Base-by-base conservation (phyloP, 2,797 vertebrate species). In the Meda fulgida region DNA sequence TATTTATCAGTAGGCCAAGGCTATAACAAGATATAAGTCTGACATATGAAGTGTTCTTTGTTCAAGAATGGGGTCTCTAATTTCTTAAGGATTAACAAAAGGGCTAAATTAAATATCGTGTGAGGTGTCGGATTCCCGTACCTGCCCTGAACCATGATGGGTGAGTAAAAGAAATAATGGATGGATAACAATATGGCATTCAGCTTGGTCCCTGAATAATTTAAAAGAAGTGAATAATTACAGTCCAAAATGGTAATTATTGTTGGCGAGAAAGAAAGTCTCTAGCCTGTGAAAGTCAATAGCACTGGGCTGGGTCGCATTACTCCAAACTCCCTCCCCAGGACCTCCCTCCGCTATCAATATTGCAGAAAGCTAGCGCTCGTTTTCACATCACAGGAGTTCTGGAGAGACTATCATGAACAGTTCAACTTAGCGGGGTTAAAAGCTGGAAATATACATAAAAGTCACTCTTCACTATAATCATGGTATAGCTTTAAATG, bases 221-320 rank as follows among this genome's bases (percentile, higher is more conserved):
- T 94, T 92, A 95, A 91, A 94, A 90, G 87, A 91, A 90, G 92
- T 89, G 92, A 93, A 95, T 96, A 96, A 96, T 96, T 95, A 96
- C 94, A 93, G 92, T 93, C 90, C 87, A 92, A 90, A 92, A 92
- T 92, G 94, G 94, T 95, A 92, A 94, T 95, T 94, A 89, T 85
- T 89, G 92, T 91, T 87, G 92, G 88, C 71, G 90, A 92, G 88
- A 92, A 93, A 91, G 86, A 89, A 88, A 90, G 91, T 90, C 85
- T 93, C 89, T 89, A 90, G 92, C 87, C 87, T 87, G 70, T 83
- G 89, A 89, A 91, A 94, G 93, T 90, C 91, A 92, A 92, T 78
- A 90, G 87, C 90, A 85, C 88, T 87, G 87, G 82, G 90, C 75
- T 85, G 91, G 83, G 88, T 95, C 93, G 87, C 77, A 91, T 96